A percentile compares a stretch with the other conserved stretches of the same genome.
Conservation (phyloP, 2,797 vertebrate genomes). For the Pangasius mekongensis region DNA sequence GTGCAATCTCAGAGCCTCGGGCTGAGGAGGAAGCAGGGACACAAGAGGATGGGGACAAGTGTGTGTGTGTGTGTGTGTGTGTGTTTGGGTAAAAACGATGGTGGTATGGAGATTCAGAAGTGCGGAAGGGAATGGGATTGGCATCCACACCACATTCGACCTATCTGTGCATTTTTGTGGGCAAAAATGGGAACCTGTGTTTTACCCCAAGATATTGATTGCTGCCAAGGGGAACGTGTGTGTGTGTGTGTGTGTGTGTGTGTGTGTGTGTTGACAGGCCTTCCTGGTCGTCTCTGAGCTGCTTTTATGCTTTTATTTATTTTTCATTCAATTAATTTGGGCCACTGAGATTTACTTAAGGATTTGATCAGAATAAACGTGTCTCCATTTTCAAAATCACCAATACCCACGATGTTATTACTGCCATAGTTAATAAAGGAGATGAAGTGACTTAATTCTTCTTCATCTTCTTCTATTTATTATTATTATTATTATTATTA, state of each 20-base stretch:
- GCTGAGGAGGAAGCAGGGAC: constrained; percentile 70
- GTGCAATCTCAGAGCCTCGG: constrained; percentile 76
- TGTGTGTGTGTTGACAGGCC: background rate
- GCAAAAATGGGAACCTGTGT: constrained; percentile 68
- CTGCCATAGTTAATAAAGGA: background rate
- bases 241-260: constrained; percentile 4
- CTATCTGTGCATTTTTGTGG: constrained; percentile 67
- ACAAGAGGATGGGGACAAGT: constrained; percentile 33
- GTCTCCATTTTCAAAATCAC: background rate
- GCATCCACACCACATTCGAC: constrained; percentile 71
- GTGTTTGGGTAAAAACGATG: constrained; percentile 31
- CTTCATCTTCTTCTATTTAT: background rate
- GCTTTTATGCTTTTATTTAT: background rate
- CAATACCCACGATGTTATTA: background rate
- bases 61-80: constrained; percentile 60
- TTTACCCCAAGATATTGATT: constrained; percentile 64
- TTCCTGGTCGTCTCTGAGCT: background rate
- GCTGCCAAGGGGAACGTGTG: constrained; percentile 22
- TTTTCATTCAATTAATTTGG: background rate
- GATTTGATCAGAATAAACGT: background rate
- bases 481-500: constrained; percentile 6
- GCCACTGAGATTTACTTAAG: background rate
- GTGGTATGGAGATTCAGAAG: constrained; percentile 73
- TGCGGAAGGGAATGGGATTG: constrained; percentile 83
- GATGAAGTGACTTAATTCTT: background rate